Evolutionary conservation across 2,888 invertebrate species (phyloP).

Genomic region (Halocaridina rubra): DNA sequence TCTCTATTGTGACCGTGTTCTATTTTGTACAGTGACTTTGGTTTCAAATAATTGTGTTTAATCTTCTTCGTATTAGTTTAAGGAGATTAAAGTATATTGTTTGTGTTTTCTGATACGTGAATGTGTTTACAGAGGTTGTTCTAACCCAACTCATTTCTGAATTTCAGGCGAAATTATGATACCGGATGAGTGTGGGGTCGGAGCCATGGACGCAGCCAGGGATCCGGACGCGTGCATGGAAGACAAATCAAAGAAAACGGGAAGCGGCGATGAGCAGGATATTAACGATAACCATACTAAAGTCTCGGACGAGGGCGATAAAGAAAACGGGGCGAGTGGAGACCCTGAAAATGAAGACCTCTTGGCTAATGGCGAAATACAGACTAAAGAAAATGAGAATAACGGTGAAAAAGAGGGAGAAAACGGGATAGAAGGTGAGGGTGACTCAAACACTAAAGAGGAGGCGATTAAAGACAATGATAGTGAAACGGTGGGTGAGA

Average conservation of each 20-base stretch:
- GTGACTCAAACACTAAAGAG: neutral
- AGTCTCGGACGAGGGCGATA: neutral
- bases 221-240: constrained; percentile 45
- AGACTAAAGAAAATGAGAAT: constrained; percentile 18
- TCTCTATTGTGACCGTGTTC: neutral
- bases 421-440: neutral
- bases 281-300: constrained; percentile 49
- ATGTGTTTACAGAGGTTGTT: too few relatives aligned
- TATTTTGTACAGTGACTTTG: neutral
- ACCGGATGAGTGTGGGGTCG: constrained; percentile 53
- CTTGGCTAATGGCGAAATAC: constrained; percentile 40
- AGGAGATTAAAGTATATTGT: neutral
- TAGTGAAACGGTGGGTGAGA: neutral
- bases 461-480: neutral
- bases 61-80: neutral
- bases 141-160: neutral
- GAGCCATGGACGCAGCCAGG: constrained; percentile 56
- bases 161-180: constrained; percentile 40
- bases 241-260: constrained; percentile 51
- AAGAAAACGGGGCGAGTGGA: neutral
- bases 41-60: neutral
- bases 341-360: too few relatives aligned
- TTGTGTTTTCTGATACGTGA: neutral
- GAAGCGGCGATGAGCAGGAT: constrained; percentile 31
- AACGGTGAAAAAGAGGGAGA: neutral